Evolutionary conservation across 2,797 vertebrate genomes (phyloP).

Genomic region (Hybognathus amarus): DNA sequence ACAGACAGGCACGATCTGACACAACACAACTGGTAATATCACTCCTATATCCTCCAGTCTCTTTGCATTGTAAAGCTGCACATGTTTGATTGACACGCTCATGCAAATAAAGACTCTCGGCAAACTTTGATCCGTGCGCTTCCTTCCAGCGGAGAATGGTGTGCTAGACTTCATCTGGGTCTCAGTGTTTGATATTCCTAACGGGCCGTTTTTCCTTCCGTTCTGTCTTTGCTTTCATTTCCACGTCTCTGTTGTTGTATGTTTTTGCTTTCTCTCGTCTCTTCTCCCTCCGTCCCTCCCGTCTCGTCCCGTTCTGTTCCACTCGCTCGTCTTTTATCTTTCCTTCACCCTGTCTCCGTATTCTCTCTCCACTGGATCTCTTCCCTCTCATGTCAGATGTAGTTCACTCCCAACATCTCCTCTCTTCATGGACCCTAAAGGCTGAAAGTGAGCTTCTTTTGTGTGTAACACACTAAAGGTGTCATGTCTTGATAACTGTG

Average conservation of each 20-base stretch:
- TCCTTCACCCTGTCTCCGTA: slow-evolving; percentile 16
- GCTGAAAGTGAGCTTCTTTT: background rate
- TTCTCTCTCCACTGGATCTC: slow-evolving; percentile 32
- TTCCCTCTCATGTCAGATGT: slow-evolving; percentile 66
- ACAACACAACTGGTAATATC: slow-evolving; percentile 48
- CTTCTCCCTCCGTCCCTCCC: background rate
- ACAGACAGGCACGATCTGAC: slow-evolving; percentile 41
- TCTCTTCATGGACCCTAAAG: background rate
- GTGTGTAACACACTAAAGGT: background rate
- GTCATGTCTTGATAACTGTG: background rate
- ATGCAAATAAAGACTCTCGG: slow-evolving; percentile 52
- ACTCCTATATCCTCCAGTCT: slow-evolving; percentile 31
- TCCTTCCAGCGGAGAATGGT: slow-evolving; percentile 4
- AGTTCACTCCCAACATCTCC: slow-evolving; percentile 61
- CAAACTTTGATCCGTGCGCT: slow-evolving; percentile 63
- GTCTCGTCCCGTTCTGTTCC: slow-evolving; percentile 1
- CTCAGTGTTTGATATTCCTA: slow-evolving; percentile 46
- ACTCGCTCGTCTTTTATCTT: background rate
- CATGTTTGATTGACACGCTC: slow-evolving; percentile 52
- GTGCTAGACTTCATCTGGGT: slow-evolving; percentile 43
- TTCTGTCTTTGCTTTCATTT: slow-evolving; percentile 36
- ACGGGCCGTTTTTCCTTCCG: slow-evolving; percentile 7
- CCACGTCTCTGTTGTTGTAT: slow-evolving; percentile 2
- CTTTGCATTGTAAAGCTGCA: slow-evolving; percentile 56
- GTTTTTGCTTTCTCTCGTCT: slow-evolving; percentile 16